Evolutionary conservation across 1,140 invertebrate genomes (phyloP).

Genomic region (Sesamia nonagrioides): DNA sequence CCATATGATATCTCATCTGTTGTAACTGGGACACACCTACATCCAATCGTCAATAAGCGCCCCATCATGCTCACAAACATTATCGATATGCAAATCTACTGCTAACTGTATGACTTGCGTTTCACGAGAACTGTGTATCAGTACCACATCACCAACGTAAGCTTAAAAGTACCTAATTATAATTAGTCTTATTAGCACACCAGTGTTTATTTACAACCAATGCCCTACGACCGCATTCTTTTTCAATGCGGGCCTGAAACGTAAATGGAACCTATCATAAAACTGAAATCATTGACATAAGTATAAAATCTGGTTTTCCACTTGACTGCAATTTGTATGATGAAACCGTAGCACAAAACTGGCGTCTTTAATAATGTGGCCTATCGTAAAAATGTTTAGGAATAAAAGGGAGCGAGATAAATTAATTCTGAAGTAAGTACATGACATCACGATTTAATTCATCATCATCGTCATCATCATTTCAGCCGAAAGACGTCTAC

Average conservation of each 20-base stretch:
- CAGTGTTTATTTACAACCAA: slow-evolving; percentile 22
- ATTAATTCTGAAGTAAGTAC: neutral
- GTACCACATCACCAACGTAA: slow-evolving; percentile 8
- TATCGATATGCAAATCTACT: slow-evolving; percentile 17
- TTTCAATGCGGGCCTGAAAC: slow-evolving; percentile 24
- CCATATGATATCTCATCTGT: neutral
- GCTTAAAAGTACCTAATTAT: slow-evolving; percentile 14
- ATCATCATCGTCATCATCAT: no score
- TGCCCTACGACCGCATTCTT: slow-evolving; percentile 48
- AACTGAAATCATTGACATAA: slow-evolving; percentile 41
- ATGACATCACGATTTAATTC: neutral
- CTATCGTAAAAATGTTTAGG: slow-evolving; percentile 30
- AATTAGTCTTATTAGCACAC: slow-evolving; percentile 27
- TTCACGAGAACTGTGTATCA: slow-evolving; percentile 27
- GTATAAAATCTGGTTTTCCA: slow-evolving; percentile 28
- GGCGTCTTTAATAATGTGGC: slow-evolving; percentile 27
- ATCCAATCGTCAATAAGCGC: neutral
- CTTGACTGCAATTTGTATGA: slow-evolving; percentile 29
- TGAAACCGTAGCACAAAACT: slow-evolving; percentile 26
- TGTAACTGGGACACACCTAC: neutral
- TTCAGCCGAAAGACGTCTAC: no score
- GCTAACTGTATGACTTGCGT: slow-evolving; percentile 24
- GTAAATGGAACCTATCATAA: neutral
- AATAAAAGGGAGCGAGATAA: slow-evolving; percentile 29
- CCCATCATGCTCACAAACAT: neutral